Evolutionary conservation across 2,797 vertebrate species (phyloP), one percentile per base, ranked within the genome.

Genomic region (Ctenosaura bakeri): DNA sequence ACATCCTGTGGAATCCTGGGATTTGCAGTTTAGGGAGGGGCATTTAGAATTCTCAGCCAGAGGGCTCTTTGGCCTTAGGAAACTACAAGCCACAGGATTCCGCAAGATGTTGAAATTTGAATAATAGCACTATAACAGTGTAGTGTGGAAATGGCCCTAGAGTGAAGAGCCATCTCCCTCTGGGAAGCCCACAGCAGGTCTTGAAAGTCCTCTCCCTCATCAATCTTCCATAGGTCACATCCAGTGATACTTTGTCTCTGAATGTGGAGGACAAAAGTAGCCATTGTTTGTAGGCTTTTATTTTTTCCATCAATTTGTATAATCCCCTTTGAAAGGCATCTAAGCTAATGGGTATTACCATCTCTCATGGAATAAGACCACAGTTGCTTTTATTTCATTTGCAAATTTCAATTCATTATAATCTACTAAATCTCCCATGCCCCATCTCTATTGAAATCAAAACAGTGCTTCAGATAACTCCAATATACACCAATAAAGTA

Each of bases 361-460:
- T 16, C 22, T 13, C 42, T 80, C 16, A 50, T 18, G 35, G 56
- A 35, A 24, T 26, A 73, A 82, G 52, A 74, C 26, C 35, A 59
- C 66, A 59, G 38, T 20, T 56, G 32, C 35, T 38, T 20, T 8
- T 20, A 38, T 71, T 6, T 56, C 82, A 38, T 76, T 62, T 22
- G 78, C 59, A 69, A 14, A 0, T 4, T 86, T 86, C 93, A 89
- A 86, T 83, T 80, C 35, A 46, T 50, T 76, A 35, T 74, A 16
- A 6, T 83, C 54, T 3, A 59, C 64, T 87, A 35, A 56, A 76
- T 29, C 35, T 26, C 46, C 76, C n/a, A 29, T 69, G 66, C 26
- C 29, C 20, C 12, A 3, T 2, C 12, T 29, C 66, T 69, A 29
- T 1, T 1, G 0, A 59, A 73, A 52, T 42, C 50, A 1, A 24